phyloP scores from a whole-genome alignment of 1,140 invertebrate genomes.

The Zaprionus africanus region DNA sequence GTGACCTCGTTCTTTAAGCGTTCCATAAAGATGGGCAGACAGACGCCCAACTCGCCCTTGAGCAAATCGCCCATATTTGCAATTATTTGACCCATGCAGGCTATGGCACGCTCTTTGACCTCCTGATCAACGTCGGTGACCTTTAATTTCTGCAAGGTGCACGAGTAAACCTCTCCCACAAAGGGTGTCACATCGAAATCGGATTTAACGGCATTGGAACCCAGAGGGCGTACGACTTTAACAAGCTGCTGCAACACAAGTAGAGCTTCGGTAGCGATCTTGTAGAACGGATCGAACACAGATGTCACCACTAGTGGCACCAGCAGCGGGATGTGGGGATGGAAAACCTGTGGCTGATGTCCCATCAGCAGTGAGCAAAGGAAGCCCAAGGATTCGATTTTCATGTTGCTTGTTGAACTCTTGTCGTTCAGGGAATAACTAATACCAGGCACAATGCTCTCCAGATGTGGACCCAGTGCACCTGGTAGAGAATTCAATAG shows the following conservation, averaged over 20 bases:
- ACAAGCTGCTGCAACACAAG: conserved; percentile 97
- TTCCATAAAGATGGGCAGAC: conserved; percentile 97
- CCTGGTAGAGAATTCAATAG: conserved; percentile 95
- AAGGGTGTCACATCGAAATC: conserved; percentile 92
- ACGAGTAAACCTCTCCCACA: conserved; percentile 92
- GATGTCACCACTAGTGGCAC: conserved; percentile 94
- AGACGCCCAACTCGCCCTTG: conserved; percentile 90
- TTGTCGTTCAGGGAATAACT: conserved; percentile 97
- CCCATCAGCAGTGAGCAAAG: conserved; percentile 93
- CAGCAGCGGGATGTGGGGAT: conserved; percentile 92
- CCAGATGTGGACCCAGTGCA: conserved; percentile 93
- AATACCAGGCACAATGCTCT: conserved; percentile 94
- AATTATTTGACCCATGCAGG: conserved; percentile 98
- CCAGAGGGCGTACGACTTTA: conserved; percentile 95
- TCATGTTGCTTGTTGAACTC: conserved; percentile 98
- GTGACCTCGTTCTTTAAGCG: conserved; percentile 98
- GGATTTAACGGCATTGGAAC: conserved; percentile 82
- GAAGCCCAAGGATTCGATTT: conserved; percentile 98
- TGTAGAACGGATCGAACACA: conserved; percentile 98
- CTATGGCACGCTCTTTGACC: conserved; percentile 98
- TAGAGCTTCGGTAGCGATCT: conserved; percentile 98
- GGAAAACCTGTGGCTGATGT: conserved; percentile 91
- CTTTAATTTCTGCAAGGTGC: conserved; percentile 93
- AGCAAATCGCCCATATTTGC: conserved; percentile 94
- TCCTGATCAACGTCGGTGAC: conserved; percentile 99